Conservation (phyloP, 1,140 invertebrate species). For the Halesus radiatus region DNA sequence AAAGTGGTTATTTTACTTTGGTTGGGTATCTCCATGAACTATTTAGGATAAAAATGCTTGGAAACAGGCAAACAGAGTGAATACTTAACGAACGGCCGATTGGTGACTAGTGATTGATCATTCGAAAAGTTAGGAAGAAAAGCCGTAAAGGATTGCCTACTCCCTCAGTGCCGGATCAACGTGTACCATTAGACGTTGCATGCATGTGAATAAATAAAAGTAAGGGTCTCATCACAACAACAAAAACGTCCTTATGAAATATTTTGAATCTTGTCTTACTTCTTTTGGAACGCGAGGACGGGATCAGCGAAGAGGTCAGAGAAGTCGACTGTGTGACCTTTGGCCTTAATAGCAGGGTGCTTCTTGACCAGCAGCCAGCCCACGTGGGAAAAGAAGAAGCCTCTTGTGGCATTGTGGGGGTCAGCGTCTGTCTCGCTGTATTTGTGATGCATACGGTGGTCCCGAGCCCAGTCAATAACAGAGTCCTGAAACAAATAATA, state of each 20-base stretch:
- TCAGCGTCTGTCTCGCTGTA: conserved; percentile 78
- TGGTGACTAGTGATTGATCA: no score
- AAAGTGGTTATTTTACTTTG: no score
- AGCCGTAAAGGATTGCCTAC: no score
- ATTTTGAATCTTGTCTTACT: conserved; percentile 61
- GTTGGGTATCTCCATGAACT: no score
- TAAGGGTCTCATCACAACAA: no score
- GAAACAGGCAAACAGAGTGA: no score
- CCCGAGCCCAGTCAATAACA: conserved; percentile 69
- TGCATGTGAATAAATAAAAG: no score
- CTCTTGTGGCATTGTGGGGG: conserved; percentile 76
- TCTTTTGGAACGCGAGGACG: conserved; percentile 82
- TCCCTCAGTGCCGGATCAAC: no score
- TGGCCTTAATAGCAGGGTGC: conserved; percentile 82
- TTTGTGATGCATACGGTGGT: conserved; percentile 77
- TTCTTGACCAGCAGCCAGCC: conserved; percentile 87
- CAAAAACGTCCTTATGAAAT: not conserved
- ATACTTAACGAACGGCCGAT: no score
- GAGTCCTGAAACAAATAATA: conserved; percentile 61
- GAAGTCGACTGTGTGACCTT: conserved; percentile 82
- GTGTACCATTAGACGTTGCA: no score
- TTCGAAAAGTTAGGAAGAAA: no score
- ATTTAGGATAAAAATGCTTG: no score
- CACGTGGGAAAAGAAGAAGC: conserved; percentile 90
- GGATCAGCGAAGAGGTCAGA: conserved; percentile 82